These are phyloP conservation scores for Chrysemys picta DNA, from an alignment of 2,113 vertebrate species.

Conservation along the genomic window DNA sequence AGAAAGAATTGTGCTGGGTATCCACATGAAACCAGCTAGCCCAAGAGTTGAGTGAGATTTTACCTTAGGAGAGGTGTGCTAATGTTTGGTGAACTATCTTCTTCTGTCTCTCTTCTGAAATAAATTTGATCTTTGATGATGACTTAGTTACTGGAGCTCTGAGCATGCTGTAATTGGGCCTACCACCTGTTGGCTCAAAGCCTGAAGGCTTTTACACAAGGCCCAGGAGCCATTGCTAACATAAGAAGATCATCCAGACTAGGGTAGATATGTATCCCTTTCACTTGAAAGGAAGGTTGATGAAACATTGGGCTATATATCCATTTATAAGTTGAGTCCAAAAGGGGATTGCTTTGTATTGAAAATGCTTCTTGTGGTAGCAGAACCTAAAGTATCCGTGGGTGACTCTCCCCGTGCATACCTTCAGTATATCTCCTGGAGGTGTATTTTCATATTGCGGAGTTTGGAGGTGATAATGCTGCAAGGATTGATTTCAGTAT, in stretches of 20 bases:
- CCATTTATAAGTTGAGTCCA: neutral
- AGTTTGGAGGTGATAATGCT: rapidly evolving
- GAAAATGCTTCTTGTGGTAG: neutral
- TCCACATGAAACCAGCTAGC: neutral
- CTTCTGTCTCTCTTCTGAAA: neutral
- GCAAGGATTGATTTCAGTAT: rapidly evolving
- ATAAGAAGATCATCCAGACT: neutral
- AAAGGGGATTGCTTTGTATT: neutral
- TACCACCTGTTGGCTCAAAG: neutral
- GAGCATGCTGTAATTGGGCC: neutral
- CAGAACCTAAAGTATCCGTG: neutral
- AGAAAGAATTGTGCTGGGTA: neutral
- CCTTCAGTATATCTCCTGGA: neutral
- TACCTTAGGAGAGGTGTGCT: neutral
- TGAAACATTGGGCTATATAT: neutral
- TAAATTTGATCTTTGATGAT: neutral
- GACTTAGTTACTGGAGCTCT: neutral
- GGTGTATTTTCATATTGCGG: rapidly evolving
- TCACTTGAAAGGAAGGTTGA: rapidly evolving
- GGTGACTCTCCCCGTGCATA: neutral
- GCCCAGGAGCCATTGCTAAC: too few species aligned
- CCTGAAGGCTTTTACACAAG: neutral
- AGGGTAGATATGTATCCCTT: neutral
- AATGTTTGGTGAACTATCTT: neutral
- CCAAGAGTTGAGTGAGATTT: constrained; percentile 1